phyloP scores from a whole-genome alignment of 2,113 vertebrate genomes.

The Phalacrocorax aristotelis region DNA sequence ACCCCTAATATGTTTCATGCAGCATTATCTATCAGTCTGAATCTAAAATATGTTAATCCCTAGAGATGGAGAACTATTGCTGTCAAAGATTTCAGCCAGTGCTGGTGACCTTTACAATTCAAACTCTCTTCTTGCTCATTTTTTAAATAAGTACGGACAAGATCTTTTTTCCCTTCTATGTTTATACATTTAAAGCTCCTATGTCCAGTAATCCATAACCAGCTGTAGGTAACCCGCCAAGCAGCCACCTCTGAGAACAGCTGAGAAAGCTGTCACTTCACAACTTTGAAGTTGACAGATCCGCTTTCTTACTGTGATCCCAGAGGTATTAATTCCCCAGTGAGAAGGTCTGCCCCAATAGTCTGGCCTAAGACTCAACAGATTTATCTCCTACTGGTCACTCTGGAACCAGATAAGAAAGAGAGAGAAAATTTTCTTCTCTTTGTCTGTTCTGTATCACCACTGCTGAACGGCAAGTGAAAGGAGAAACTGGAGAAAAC shows the following conservation, averaged over 20 bases:
- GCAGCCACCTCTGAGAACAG: background rate
- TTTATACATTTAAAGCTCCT: background rate
- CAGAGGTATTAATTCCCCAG: background rate
- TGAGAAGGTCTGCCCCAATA: background rate
- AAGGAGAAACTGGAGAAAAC: background rate
- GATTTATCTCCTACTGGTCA: background rate
- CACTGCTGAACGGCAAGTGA: background rate
- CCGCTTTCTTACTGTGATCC: background rate
- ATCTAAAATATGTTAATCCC: background rate
- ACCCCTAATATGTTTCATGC: background rate
- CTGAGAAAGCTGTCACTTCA: background rate
- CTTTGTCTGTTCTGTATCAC: background rate
- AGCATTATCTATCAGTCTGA: background rate
- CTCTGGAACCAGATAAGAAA: background rate
- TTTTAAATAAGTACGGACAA: background rate
- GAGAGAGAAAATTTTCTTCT: background rate
- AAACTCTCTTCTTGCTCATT: no score
- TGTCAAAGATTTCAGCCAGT: background rate
- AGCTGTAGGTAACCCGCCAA: background rate
- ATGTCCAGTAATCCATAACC: background rate
- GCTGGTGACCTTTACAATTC: background rate
- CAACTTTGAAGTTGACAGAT: background rate
- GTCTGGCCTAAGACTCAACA: background rate
- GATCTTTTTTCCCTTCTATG: background rate
- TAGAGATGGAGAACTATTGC: background rate